phyloP scores from a whole-genome alignment of 1,140 invertebrate species.

The Laupala kohalensis region DNA sequence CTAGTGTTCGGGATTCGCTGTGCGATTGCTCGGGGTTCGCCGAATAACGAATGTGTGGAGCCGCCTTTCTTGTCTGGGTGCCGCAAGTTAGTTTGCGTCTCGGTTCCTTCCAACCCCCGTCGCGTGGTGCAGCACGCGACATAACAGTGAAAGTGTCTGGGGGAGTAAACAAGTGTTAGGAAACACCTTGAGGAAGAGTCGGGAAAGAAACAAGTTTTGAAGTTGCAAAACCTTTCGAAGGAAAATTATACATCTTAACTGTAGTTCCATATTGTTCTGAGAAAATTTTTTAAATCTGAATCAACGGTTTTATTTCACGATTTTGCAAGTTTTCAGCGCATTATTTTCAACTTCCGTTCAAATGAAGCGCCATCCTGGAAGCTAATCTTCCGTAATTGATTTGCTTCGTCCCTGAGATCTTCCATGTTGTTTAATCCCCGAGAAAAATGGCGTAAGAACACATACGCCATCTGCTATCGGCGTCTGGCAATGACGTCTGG shows the following conservation, averaged over 20 bases:
- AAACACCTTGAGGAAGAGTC: background rate
- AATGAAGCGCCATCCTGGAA: background rate
- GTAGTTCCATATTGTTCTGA: background rate
- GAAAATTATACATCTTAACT: background rate
- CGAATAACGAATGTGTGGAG: no score
- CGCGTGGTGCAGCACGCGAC: no score
- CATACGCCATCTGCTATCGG: background rate
- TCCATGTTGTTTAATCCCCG: background rate
- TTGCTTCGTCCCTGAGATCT: background rate
- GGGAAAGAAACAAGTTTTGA: background rate
- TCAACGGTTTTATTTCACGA: background rate
- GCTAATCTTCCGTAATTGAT: background rate
- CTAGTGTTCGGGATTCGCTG: no score
- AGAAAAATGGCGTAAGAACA: background rate
- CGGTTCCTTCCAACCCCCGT: no score
- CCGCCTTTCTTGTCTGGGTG: no score
- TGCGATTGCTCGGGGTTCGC: no score
- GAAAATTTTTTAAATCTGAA: background rate
- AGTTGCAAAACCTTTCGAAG: background rate
- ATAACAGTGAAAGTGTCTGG: background rate
- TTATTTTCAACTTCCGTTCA: background rate
- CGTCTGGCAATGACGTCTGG: background rate
- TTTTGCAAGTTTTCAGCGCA: background rate
- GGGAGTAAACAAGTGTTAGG: background rate
- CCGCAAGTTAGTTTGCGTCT: no score